phyloP scores from a whole-genome alignment of 2,797 vertebrate genomes.

The Artibeus jamaicensis region DNA sequence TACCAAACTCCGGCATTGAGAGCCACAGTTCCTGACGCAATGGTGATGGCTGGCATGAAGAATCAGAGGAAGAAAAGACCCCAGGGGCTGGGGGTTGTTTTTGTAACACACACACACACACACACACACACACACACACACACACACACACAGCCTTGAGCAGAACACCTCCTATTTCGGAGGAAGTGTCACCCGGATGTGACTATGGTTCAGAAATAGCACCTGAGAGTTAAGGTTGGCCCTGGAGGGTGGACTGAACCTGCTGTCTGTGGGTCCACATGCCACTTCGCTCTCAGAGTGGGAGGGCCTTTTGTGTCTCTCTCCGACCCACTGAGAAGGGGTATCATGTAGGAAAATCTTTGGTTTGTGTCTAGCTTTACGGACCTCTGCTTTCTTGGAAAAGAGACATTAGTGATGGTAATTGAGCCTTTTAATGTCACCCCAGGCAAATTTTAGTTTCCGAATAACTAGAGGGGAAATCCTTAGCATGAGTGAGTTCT shows the following conservation, averaged over 20 bases:
- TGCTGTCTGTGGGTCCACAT: no score
- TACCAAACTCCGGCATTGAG: no score
- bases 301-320: neutral
- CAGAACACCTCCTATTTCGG: neutral
- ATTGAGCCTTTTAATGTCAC: neutral
- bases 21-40: no score
- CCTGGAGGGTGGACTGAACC: neutral
- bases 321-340: neutral
- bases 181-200: neutral
- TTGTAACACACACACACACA: no score
- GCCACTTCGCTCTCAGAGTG: neutral
- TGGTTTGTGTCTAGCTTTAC: neutral
- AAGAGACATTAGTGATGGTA: neutral
- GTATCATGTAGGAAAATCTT: neutral
- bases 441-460: neutral
- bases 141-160: neutral
- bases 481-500: neutral
- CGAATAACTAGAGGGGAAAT: neutral
- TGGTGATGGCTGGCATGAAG: no score
- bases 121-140: neutral
- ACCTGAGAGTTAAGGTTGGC: neutral
- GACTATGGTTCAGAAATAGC: neutral
- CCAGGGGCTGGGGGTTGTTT: no score
- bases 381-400: neutral
- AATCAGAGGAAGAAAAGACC: no score